Evolutionary conservation across 2,113 vertebrate genomes (phyloP), one percentile per base, ranked within the genome.

Genomic region (Cephalopterus ornatus): DNA sequence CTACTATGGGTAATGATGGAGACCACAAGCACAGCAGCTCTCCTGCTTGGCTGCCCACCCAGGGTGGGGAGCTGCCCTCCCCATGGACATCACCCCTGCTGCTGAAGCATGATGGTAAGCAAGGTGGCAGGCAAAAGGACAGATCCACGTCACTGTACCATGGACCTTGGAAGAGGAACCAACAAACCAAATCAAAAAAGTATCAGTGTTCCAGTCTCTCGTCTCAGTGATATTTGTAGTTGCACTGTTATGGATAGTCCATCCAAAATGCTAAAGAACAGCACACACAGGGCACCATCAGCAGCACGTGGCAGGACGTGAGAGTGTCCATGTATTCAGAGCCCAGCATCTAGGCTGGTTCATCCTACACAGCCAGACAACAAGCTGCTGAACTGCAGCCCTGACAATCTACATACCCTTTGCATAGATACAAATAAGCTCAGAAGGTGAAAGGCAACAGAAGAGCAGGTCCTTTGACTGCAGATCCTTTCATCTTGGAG

Each of bases 401-500:
- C 78, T 55, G 30, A n/a, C 68, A 77, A 83, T 92, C 80, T 86
- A 37, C 90, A 52, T 75, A 49, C 13, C 7, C 85, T 96, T 90
- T 96, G 82, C 88, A 79, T 50, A 93, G 89, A 90, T 49, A 94
- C 55, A 95, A 96, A 93, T 86, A 80, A 83, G 63, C 90, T 94
- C 75, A 84, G 93, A 71, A 96, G 92, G 95, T 96, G 79, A 96
- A 96, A 96, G 92, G 82, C 90, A 94, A 93, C 78, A 86, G 71
- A 83, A 67, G 80, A 85, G 82, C 33, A 81, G 67, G 71, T 83
- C 75, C 75, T 97, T 85, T 97, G 85, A 93, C 88, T 44, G 63
- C 90, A 94, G 68, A 90, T 85, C 61, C 85, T 97, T 97, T 97
- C 82, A 96, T 97, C 95, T 88, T 84, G 12, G 16, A 85, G 58